Evolutionary conservation across 2,888 invertebrate species (phyloP).

Genomic region (Camptogramma bilineatum): DNA sequence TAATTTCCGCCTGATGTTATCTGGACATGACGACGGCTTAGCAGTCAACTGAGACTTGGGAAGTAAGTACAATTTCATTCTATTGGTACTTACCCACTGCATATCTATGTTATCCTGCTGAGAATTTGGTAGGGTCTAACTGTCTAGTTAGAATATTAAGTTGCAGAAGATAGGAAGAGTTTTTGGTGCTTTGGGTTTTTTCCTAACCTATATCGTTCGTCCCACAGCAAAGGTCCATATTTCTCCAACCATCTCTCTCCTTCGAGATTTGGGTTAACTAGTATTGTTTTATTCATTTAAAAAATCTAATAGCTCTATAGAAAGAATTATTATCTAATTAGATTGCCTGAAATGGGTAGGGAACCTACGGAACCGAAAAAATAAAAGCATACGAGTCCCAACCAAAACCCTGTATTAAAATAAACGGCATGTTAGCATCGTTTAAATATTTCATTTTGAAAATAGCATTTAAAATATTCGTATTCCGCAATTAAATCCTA

Average conservation of each 20-base stretch:
- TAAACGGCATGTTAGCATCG: slow-evolving; percentile 24
- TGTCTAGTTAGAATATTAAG: background rate
- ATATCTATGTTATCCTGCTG: background rate
- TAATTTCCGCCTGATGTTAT: slow-evolving; percentile 82
- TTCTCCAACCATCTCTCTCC: too few relatives aligned
- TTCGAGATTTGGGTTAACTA: too few relatives aligned
- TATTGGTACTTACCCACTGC: slow-evolving; percentile 21
- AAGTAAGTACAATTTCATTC: slow-evolving; percentile 65
- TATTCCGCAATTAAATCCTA: slow-evolving; percentile 40
- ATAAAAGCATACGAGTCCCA: background rate
- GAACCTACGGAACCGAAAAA: background rate
- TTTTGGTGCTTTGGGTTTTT: too few relatives aligned
- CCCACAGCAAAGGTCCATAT: too few relatives aligned
- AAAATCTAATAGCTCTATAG: too few relatives aligned
- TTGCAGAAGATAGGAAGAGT: too few relatives aligned
- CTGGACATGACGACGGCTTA: slow-evolving; percentile 74
- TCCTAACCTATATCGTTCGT: too few relatives aligned
- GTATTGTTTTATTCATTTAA: too few relatives aligned
- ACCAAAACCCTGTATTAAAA: slow-evolving; percentile 25
- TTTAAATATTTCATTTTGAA: slow-evolving; percentile 28
- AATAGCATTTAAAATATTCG: slow-evolving; percentile 30
- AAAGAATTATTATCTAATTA: too few relatives aligned
- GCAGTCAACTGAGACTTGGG: slow-evolving; percentile 70
- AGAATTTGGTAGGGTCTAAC: background rate
- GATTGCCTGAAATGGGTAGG: too few relatives aligned